These are phyloP conservation scores for Hemaris fuciformis DNA, from an alignment of 2,888 invertebrate species.

Conservation along the genomic window DNA sequence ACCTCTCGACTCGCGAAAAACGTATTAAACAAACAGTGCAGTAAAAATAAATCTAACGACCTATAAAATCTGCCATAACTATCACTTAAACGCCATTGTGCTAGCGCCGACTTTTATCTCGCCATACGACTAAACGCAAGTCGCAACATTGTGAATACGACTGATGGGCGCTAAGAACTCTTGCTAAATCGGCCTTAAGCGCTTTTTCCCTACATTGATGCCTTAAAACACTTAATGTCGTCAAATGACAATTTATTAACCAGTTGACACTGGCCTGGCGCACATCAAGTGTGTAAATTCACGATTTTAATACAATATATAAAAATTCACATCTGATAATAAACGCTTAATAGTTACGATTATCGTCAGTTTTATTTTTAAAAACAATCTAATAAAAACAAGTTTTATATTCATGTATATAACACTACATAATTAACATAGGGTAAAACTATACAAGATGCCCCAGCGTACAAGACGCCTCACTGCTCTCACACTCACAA, in stretches of 20 bases:
- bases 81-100: slow-evolving; percentile 79
- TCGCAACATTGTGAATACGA: slow-evolving; percentile 50
- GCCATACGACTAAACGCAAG: slow-evolving; percentile 52
- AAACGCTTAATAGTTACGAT: background rate
- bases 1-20: slow-evolving; percentile 72
- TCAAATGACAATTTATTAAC: slow-evolving; percentile 47
- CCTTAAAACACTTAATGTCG: slow-evolving; percentile 24
- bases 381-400: background rate
- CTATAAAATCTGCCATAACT: slow-evolving; percentile 82
- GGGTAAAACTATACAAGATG: too few species aligned
- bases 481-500: too few species aligned
- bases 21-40: slow-evolving; percentile 79
- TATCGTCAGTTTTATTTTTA: background rate
- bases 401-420: background rate
- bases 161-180: slow-evolving; percentile 42
- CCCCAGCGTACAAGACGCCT: too few species aligned
- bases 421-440: background rate
- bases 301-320: slow-evolving; percentile 44
- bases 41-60: slow-evolving; percentile 82
- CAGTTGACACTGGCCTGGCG: slow-evolving; percentile 41
- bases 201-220: background rate
- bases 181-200: background rate
- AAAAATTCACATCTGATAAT: background rate
- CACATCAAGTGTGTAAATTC: slow-evolving; percentile 26
- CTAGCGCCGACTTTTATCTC: slow-evolving; percentile 62